Percentiles rank a stretch among this genome's conserved stretches.
phyloP scores from a whole-genome alignment of 2,888 invertebrate species.

The Leucoma salicis region DNA sequence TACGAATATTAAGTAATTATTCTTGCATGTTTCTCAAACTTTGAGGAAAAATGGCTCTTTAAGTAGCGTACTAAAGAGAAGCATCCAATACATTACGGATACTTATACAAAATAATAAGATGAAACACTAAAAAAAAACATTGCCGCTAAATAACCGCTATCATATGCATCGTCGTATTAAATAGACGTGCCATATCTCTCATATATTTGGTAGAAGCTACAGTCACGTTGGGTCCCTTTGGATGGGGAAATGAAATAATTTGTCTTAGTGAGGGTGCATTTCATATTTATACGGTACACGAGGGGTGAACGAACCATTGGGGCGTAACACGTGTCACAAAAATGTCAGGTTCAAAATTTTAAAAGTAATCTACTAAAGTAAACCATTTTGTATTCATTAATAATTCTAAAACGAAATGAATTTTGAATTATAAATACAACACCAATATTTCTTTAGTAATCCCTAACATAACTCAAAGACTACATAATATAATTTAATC shows the following conservation, averaged over 20 bases:
- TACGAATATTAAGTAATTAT: no score
- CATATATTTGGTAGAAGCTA: constrained; percentile 60
- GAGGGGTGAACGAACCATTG: constrained; percentile 64
- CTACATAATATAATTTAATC: no score
- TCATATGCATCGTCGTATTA: constrained; percentile 57
- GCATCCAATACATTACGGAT: constrained; percentile 4
- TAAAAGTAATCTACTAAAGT: constrained; percentile 16
- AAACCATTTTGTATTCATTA: not conserved
- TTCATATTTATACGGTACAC: constrained; percentile 65
- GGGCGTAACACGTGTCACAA: constrained; percentile 41
- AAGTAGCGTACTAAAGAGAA: no score
- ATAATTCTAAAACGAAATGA: not conserved
- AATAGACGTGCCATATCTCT: constrained; percentile 58
- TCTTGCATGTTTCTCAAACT: no score
- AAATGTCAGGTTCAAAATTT: constrained; percentile 23
- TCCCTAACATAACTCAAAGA: no score
- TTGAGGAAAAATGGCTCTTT: no score
- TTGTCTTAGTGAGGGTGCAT: constrained; percentile 79
- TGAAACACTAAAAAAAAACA: constrained; percentile 28
- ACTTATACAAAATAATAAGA: constrained; percentile 17
- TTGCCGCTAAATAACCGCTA: constrained; percentile 35
- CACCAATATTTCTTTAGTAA: not conserved
- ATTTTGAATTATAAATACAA: not conserved
- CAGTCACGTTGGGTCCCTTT: constrained; percentile 74
- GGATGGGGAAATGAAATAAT: constrained; percentile 80